Base-by-base conservation (phyloP, 2,888 invertebrate genomes). In the Mythimna albipuncta region DNA sequence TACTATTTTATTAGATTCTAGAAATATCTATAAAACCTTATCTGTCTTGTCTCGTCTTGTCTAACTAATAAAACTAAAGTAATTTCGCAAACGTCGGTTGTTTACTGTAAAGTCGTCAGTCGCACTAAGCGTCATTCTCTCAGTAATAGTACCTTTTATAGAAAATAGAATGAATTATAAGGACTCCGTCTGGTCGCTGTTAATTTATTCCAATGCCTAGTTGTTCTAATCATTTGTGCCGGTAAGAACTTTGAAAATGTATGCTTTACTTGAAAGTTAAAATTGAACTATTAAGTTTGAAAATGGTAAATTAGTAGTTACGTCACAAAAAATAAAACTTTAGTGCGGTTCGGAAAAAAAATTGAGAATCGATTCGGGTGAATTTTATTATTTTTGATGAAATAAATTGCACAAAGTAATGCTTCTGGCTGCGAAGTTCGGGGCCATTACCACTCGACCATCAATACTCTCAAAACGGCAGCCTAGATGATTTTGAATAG, bases 161-260 rank as follows among this genome's bases (percentile, higher is more conserved):
- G 21, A 41, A 65, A 65, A 44, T 54, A n/a, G 21, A 54, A 41
- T 63, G 26, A 63, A 63, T 65, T 65, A 47, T 58, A 32, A 75
- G 26, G 77, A 63, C 63, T 66, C 16, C 13, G 32, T 57, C 21
- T 57, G 62, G 66, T 81, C 67, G 16, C 47, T 41, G 50, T 75
- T 67, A 47, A 81, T 75, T 75, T 63, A 66, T 75, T 81, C 47
- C 21, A 58, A 32, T 54, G 63, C 58, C 75, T 57, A 11, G n/a
- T n/a, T 65, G 41, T 35, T 55, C 75, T 75, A 52, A 75, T 80
- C 13, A 62, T 80, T 80, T 44, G n/a, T n/a, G 76, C 75, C 61
- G 38, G 21, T 44, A 13, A 62, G 26, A 44, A 21, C 26, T n/a
- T 55, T 13, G 2, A 47, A 59, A 61, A 64, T 64, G 21, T 79